These are phyloP conservation scores for Callorhinus ursinus DNA, from an alignment of 2,113 vertebrate species.

Conservation along the genomic window DNA sequence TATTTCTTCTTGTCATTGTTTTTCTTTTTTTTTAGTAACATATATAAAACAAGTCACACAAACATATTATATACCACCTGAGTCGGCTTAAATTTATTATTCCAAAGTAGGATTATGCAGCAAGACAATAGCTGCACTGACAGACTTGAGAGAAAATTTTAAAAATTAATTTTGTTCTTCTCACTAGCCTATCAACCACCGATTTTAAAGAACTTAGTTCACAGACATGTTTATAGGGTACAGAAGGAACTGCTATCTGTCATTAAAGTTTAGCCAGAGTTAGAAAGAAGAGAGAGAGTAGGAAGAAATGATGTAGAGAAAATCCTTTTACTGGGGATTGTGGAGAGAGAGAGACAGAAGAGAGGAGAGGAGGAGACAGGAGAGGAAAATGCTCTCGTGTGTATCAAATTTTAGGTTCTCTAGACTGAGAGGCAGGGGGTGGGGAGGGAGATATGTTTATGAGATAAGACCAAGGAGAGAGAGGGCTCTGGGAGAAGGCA, in stretches of 20 bases:
- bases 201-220: background rate
- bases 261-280: background rate
- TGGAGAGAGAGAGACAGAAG: background rate
- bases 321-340: background rate
- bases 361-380: background rate
- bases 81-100: background rate
- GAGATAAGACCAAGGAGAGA: background rate
- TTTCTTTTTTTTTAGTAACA: background rate
- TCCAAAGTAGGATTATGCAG: background rate
- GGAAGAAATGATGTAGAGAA: background rate
- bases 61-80: background rate
- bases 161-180: background rate
- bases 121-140: background rate
- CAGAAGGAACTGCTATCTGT: background rate
- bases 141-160: background rate
- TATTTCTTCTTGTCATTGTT: background rate
- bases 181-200: background rate
- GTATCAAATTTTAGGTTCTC: background rate
- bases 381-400: background rate
- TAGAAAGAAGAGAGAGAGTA: background rate
- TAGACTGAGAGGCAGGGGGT: background rate
- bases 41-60: background rate
- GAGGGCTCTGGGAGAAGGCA: background rate
- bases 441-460: background rate
- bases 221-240: background rate